A percentile compares a stretch with the other conserved stretches of the same genome.
Conservation (phyloP, 2,797 vertebrate species). For the Staurois parvus region DNA sequence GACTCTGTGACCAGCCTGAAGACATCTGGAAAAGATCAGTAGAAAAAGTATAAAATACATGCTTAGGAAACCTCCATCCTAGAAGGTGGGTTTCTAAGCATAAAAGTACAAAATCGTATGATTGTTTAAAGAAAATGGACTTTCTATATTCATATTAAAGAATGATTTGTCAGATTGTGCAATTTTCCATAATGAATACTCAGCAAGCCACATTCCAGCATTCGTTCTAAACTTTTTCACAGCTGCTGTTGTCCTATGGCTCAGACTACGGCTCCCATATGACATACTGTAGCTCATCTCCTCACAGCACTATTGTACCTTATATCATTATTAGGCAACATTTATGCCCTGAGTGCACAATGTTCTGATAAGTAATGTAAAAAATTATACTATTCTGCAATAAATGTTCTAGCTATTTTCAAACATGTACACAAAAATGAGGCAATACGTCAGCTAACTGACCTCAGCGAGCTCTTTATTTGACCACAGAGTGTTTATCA, state of each 20-base stretch:
- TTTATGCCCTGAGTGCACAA: constrained; percentile 37
- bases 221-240: neutral
- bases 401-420: constrained; percentile 50
- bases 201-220: constrained; percentile 4
- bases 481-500: constrained; percentile 35
- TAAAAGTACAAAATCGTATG: no score
- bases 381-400: constrained; percentile 46
- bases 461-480: constrained; percentile 33
- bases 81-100: no score
- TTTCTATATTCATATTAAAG: neutral
- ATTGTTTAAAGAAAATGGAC: no score
- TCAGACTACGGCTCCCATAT: constrained; percentile 15
- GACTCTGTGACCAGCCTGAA: no score
- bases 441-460: constrained; percentile 34
- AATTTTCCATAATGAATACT: neutral
- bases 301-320: constrained; percentile 9
- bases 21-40: no score
- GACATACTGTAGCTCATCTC: neutral
- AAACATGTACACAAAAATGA: constrained; percentile 12
- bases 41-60: no score
- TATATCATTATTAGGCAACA: constrained; percentile 35
- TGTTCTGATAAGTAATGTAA: constrained; percentile 44
- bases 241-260: constrained; percentile 17
- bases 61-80: no score
- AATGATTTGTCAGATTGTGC: constrained; percentile 16